A percentile compares a stretch with the other conserved stretches of the same genome.
phyloP scores from a whole-genome alignment of 2,797 vertebrate genomes.

The Gymnoscopelus microlampas region DNA sequence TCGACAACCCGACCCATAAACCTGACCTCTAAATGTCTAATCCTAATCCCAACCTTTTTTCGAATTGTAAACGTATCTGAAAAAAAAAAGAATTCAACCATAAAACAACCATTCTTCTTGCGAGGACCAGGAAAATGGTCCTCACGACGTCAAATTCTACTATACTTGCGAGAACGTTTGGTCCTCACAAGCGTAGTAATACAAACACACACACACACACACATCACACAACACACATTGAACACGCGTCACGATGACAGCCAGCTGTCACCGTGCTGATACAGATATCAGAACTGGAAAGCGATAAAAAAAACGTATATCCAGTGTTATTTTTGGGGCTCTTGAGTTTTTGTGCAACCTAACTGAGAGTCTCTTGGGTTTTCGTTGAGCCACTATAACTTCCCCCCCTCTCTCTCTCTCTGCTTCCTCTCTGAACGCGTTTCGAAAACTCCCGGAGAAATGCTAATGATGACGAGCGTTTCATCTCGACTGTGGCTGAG shows the following conservation, averaged over 20 bases:
- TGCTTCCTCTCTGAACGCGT: constrained; percentile 62
- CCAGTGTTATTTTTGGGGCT: constrained; percentile 56
- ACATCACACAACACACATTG: not conserved
- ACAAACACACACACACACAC: not conserved
- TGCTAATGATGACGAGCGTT: constrained; percentile 73
- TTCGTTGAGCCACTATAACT: constrained; percentile 29
- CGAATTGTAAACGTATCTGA: no score
- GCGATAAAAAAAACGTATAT: constrained; percentile 38
- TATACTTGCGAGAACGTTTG: no score
- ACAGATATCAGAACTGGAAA: constrained; percentile 58
- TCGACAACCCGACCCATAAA: no score
- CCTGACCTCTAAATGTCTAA: no score
- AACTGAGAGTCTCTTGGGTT: constrained; percentile 48
- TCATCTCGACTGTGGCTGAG: constrained; percentile 57
- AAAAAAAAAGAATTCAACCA: no score
- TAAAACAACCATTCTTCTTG: no score
- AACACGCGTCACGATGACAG: constrained; percentile 24
- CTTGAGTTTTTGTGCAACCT: constrained; percentile 22
- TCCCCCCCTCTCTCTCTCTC: constrained; percentile 6
- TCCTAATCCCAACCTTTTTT: no score
- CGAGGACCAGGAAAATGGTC: no score
- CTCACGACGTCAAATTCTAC: no score
- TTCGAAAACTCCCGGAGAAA: constrained; percentile 59
- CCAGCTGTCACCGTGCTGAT: constrained; percentile 66
- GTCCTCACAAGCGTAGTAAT: not conserved